Percentiles rank a stretch among this genome's conserved stretches.
These are phyloP conservation scores for Eumerus sabulonum DNA, from an alignment of 2,888 invertebrate species.

Conservation along the genomic window DNA sequence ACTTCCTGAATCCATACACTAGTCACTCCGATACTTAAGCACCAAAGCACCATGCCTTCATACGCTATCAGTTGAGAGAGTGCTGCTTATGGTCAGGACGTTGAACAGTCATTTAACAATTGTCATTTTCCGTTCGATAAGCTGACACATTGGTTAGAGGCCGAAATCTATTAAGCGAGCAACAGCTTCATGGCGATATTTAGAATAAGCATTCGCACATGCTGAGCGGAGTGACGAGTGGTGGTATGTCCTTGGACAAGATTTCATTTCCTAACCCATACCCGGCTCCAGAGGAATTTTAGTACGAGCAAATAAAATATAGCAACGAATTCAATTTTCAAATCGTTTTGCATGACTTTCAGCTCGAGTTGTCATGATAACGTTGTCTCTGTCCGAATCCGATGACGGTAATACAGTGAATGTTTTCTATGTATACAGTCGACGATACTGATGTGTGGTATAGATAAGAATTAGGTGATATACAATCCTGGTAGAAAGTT, in stretches of 20 bases:
- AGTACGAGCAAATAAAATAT: conserved; percentile 47
- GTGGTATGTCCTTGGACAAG: conserved; percentile 14
- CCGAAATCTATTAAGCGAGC: neutral
- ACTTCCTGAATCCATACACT: conserved; percentile 34
- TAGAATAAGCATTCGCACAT: conserved; percentile 31
- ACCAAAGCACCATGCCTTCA: no score
- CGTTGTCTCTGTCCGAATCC: conserved; percentile 11
- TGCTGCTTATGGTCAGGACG: conserved; percentile 12
- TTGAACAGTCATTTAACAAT: conserved; percentile 57
- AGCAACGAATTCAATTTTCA: conserved; percentile 53
- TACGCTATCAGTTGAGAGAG: no score
- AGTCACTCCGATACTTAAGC: no score
- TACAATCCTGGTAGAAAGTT: no score
- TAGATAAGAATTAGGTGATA: no score
- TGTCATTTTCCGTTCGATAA: conserved; percentile 41
- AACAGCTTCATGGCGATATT: neutral
- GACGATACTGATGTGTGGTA: conserved; percentile 65
- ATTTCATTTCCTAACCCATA: conserved; percentile 37
- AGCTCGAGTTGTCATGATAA: no score
- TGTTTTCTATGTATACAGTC: conserved; percentile 75
- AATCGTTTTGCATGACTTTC: conserved; percentile 41
- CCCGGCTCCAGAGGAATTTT: conserved; percentile 27
- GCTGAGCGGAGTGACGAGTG: conserved; percentile 4
- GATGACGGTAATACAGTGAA: conserved; percentile 26
- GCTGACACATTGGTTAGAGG: conserved; percentile 1